Evolutionary conservation across 2,888 invertebrate genomes (phyloP), one percentile per base, ranked within the genome.

Genomic region (Tipula lateralis): DNA sequence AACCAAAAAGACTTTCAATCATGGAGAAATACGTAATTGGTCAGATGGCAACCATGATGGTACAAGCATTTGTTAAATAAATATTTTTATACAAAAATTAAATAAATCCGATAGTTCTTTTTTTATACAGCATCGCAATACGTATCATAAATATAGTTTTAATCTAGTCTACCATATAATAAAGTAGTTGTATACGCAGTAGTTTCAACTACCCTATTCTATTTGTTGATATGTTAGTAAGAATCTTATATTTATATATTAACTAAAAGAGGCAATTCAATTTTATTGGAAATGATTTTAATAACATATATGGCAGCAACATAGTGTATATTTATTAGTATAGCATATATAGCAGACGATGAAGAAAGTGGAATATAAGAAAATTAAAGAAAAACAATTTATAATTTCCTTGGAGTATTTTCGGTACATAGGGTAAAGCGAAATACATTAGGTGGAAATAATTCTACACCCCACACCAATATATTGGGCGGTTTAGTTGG

Each of bases 341-440:
- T 32, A n/a, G 32, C 6, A 32, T 32, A 32, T 36, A 36, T 34
- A 66, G 66, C 9, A 19, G 24, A 66, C 66, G 24, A 66, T 24
- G 66, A 66, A 66, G 66, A 66, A 66, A 66, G 9, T 66, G 66
- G 66, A 24, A 66, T 66, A 66, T 24, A 66, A 66, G 66, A 66
- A 66, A 66, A 66, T 66, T 66, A 66, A 66, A 66, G 66, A 66
- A 66, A 66, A 66, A 66, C 66, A 66, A 66, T 66, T 66, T 66
- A 66, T 66, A 66, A 66, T 66, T 66, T 66, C 66, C 66, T 66
- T 66, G 13, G 66, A 24, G 66, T 24, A 66, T 66, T 66, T 66
- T 66, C 44, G 44, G 44, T 36, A 9, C 36, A 66, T 66, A 12
- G 7, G 9, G 66, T 66, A 66, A 24, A 9, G 12, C 4, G 66